Evolutionary conservation across 92 coral and sea anemone genomes (phyloP), one percentile per base, ranked within the genome.

Genomic region (Palythoa grandis): DNA sequence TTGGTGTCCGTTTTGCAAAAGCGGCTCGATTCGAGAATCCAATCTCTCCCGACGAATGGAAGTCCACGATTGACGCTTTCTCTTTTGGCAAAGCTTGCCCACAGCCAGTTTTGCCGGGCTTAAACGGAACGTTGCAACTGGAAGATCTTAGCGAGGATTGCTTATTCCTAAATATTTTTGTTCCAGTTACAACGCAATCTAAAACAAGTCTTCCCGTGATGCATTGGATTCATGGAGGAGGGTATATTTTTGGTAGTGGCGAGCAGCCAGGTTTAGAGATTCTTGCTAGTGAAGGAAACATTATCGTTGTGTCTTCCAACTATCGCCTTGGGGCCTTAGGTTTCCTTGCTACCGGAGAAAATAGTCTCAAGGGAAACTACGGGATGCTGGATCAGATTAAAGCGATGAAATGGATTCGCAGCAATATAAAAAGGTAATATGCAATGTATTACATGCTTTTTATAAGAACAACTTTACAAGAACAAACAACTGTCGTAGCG

Each of bases 221-320:
- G 82, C 72, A 54, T 6, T 85, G 69, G 69, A 39, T 85, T 11
- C 88, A 85, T 25, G 82, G 82, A 14, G 88, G 88, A 29, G 88
- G 72, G 11, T 74, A 47, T 22, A 37, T 29, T 37, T 58, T 53
- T n/a, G 82, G 82, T 1, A 15, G 17, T 20, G 88, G 54, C 9
- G 23, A 17, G 3, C 24, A 37, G 70, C 68, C 52, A 11, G 82
- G 75, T 8, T 47, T 29, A 8, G 50, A 57, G n/a, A 43, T 85
- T 20, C 24, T 83, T 13, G 87, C 77, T n/a, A 67, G 79, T 14
- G 87, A 83, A 43, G 77, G 74, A 15, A 52, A 70, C 48, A 60
- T 83, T 47, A 67, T 83, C 7, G 87, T 83, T 15, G 87, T 83
- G 58, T 23, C 77, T 6, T 67, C 74, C 37, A 83, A 48, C 58